Evolutionary conservation across 2,888 invertebrate genomes (phyloP).

Genomic region (Amblyteles armatorius): DNA sequence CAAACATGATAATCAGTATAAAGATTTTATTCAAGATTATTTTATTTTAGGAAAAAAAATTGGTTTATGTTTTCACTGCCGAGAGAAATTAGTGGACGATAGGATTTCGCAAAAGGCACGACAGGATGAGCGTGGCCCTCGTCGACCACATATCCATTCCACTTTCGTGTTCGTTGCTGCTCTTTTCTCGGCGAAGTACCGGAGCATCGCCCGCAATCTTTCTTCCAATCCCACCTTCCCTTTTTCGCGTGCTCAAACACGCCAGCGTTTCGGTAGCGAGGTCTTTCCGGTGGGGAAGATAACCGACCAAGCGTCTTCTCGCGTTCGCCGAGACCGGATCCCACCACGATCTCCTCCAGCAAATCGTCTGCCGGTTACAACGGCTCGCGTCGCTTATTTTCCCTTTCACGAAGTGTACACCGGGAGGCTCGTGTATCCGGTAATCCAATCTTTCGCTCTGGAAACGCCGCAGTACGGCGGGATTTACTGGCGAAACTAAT

Average conservation of each 20-base stretch:
- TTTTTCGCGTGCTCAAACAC: slow-evolving; percentile 4
- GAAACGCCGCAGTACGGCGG: neutral
- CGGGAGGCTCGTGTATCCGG: slow-evolving; percentile 2
- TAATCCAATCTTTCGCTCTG: slow-evolving; percentile 18
- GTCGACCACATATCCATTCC: neutral
- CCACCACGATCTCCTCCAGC: slow-evolving; percentile 16
- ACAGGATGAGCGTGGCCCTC: neutral
- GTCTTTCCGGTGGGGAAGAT: slow-evolving; percentile 7
- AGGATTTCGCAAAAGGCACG: neutral
- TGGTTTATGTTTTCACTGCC: neutral
- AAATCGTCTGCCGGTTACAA: slow-evolving; percentile 15
- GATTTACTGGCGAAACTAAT: neutral
- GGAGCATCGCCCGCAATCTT: neutral
- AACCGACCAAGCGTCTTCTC: neutral
- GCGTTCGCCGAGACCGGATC: neutral
- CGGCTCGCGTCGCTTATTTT: slow-evolving; percentile 33
- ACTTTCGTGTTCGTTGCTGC: slow-evolving; percentile 2
- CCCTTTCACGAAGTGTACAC: slow-evolving; percentile 55
- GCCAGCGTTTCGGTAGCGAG: neutral
- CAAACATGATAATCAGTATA: neutral
- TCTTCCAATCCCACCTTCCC: neutral
- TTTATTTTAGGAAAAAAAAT: too few species aligned
- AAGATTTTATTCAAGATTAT: too few species aligned
- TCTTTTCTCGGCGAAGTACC: neutral
- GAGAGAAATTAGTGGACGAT: neutral